Conservation (phyloP, 2,113 vertebrate genomes). For the Trematocara marginatum region DNA sequence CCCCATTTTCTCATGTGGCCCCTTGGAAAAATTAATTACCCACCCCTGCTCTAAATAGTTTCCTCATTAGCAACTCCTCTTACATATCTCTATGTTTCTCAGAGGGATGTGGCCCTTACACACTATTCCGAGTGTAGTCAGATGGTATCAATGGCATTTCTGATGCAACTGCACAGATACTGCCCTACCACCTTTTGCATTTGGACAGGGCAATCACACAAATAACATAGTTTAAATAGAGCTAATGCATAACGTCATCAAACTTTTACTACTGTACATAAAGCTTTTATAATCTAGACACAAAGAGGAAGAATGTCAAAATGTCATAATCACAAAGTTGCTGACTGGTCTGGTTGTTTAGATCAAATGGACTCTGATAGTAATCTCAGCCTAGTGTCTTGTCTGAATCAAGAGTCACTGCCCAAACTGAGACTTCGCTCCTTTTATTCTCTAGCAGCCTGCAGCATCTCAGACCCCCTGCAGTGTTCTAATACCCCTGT, state of each 20-base stretch:
- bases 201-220: background rate
- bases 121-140: constrained; percentile 71
- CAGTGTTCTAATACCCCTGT: background rate
- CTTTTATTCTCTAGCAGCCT: background rate
- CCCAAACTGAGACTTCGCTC: background rate
- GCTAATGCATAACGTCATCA: background rate
- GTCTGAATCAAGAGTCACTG: background rate
- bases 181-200: constrained; percentile 46
- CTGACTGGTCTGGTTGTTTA: background rate
- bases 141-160: constrained; percentile 67
- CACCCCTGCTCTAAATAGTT: background rate
- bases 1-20: background rate
- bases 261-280: background rate
- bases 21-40: background rate
- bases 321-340: background rate
- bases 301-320: background rate
- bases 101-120: constrained; percentile 66
- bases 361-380: background rate
- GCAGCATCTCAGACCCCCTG: background rate
- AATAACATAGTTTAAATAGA: background rate
- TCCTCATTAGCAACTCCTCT: background rate
- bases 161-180: constrained; percentile 60
- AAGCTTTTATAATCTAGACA: background rate
- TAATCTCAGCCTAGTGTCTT: background rate
- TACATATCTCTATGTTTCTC: background rate